Evolutionary conservation across 2,888 invertebrate species (phyloP).

Genomic region (Drosophila diplacantha): DNA sequence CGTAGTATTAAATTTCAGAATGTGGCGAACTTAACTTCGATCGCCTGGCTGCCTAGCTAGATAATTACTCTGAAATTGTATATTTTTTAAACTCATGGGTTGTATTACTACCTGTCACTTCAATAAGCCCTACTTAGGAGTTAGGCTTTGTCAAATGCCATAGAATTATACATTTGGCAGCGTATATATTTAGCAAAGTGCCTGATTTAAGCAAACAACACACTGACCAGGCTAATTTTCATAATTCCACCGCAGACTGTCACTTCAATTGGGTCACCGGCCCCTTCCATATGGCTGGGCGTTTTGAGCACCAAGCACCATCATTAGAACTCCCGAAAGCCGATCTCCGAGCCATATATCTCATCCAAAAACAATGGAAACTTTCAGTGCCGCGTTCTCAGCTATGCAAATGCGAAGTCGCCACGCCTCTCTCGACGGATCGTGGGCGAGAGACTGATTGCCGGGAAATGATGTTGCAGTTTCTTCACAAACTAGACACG

Average conservation of each 20-base stretch:
- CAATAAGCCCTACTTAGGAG: neutral
- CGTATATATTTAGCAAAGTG: neutral
- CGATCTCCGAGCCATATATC: conserved; percentile 2
- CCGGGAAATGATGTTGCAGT: conserved; percentile 11
- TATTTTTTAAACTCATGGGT: neutral
- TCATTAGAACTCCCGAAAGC: conserved; percentile 1
- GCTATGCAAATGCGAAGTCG: conserved; percentile 11
- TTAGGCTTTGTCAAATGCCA: neutral
- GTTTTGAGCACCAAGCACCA: neutral
- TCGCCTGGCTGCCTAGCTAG: neutral
- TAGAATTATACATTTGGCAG: neutral
- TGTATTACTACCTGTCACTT: neutral
- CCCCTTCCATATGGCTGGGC: neutral
- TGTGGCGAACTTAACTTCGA: too few species aligned
- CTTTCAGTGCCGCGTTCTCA: neutral
- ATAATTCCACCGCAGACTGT: conserved; percentile 2
- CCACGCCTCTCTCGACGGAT: conserved; percentile 3
- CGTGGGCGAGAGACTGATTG: conserved; percentile 10
- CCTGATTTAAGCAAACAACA: neutral
- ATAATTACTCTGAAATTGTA: neutral
- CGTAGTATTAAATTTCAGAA: neutral
- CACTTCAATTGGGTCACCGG: conserved; percentile 6
- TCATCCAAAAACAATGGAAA: conserved; percentile 4
- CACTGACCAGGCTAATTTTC: neutral
- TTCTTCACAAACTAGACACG: conserved; percentile 23